Percentiles rank a stretch among this genome's conserved stretches.
Evolutionary conservation across 2,113 vertebrate species (phyloP).

Genomic region (Podarcis muralis): DNA sequence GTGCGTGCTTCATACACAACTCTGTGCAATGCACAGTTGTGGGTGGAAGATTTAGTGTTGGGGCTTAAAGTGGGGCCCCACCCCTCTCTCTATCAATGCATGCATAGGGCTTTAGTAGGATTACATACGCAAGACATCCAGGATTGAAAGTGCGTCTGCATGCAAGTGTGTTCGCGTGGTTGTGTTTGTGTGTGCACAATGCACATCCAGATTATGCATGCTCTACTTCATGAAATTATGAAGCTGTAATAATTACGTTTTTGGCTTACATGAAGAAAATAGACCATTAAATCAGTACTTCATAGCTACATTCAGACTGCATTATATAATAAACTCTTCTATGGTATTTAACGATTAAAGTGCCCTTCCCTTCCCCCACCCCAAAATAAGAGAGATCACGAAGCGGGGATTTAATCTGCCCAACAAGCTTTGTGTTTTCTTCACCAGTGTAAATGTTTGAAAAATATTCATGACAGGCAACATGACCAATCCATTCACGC

Average conservation of each 20-base stretch:
- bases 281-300: constrained; percentile 1
- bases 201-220: not conserved
- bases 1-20: too few relatives aligned
- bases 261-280: not conserved
- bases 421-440: not conserved
- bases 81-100: too few relatives aligned
- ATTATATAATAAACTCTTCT: not conserved
- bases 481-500: not conserved
- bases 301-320: not conserved
- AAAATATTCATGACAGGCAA: not conserved
- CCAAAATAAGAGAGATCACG: not conserved
- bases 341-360: not conserved
- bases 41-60: too few relatives aligned
- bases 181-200: not conserved
- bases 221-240: not conserved
- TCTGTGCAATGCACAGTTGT: too few relatives aligned
- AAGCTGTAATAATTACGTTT: not conserved
- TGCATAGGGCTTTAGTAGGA: too few relatives aligned
- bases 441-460: not conserved
- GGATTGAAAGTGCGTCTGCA: not conserved
- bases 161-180: too few relatives aligned
- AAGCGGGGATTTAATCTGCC: not conserved
- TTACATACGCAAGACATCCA: too few relatives aligned
- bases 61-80: too few relatives aligned
- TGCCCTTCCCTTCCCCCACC: not conserved